Percentiles rank a stretch among this genome's conserved stretches.
phyloP scores from a whole-genome alignment of 2,113 vertebrate species.

The Leucopsar rothschildi region DNA sequence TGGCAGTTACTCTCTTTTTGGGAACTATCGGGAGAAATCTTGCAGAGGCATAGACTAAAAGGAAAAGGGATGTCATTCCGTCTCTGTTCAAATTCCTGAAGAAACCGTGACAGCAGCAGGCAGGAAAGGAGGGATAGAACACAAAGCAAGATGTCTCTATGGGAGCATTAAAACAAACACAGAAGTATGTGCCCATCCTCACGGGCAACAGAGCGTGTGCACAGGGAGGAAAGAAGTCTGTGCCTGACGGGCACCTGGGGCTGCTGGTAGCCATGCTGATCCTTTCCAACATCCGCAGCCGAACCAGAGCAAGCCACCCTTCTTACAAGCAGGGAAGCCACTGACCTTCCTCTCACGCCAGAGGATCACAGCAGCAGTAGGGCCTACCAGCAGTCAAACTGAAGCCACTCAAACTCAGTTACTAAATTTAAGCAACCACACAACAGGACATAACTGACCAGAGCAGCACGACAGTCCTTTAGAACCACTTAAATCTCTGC shows the following conservation, averaged over 20 bases:
- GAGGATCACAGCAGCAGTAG: neutral
- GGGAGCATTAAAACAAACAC: conserved; percentile 41
- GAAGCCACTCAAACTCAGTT: neutral
- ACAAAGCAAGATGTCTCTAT: conserved; percentile 23
- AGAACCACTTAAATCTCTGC: conserved; percentile 38
- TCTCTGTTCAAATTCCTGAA: neutral
- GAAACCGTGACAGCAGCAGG: neutral
- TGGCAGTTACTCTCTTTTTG: neutral
- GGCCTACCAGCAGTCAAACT: neutral
- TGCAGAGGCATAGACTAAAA: neutral
- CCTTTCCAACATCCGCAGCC: neutral
- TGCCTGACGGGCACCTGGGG: accelerated
- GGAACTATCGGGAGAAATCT: neutral
- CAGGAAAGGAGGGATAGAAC: neutral
- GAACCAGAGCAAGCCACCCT: neutral
- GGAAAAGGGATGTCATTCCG: neutral
- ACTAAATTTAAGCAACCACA: conserved; percentile 45
- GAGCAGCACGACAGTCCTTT: conserved; percentile 30
- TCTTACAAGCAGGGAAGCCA: neutral
- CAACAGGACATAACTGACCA: conserved; percentile 43
- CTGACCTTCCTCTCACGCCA: neutral
- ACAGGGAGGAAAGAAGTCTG: neutral
- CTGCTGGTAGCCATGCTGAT: neutral
- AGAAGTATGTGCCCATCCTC: neutral
- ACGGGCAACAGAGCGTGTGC: neutral